These are phyloP conservation scores for Anabas testudineus DNA, from an alignment of 2,797 vertebrate species.

Conservation along the genomic window DNA sequence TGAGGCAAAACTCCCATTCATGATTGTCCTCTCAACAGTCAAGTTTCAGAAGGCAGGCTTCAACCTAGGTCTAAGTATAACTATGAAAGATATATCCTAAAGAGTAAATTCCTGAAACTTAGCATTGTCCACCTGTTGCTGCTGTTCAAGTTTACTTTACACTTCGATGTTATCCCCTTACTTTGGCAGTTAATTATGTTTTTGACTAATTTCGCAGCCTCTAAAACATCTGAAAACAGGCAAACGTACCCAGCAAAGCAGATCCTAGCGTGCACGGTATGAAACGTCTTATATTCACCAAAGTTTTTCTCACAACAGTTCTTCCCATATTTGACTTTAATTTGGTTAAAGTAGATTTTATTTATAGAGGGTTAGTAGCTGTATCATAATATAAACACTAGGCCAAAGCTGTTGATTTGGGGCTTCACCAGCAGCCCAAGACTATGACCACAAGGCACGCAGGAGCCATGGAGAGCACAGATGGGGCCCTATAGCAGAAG, in stretches of 20 bases:
- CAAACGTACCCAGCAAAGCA: neutral
- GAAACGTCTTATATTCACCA: neutral
- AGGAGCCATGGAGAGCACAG: constrained; percentile 77
- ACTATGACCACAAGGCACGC: constrained; percentile 69
- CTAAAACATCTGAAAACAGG: neutral
- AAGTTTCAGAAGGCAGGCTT: constrained; percentile 71
- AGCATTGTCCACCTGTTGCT: constrained; percentile 56
- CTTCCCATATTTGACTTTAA: neutral
- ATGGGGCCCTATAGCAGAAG: constrained; percentile 74
- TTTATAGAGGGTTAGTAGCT: constrained; percentile 5
- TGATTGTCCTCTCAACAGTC: constrained; percentile 78
- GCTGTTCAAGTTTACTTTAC: constrained; percentile 51
- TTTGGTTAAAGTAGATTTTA: neutral
- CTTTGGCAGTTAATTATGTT: neutral
- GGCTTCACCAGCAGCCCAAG: constrained; percentile 68
- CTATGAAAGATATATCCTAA: constrained; percentile 69
- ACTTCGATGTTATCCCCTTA: no score
- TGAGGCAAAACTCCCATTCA: constrained; percentile 80
- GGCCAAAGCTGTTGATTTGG: constrained; percentile 57
- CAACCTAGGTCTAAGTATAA: constrained; percentile 63
- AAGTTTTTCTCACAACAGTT: no score
- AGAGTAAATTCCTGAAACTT: constrained; percentile 56
- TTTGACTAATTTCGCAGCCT: neutral
- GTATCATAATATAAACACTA: constrained; percentile 34
- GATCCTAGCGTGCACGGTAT: neutral